Conservation (phyloP, 2,113 vertebrate species). For the Tragulus kanchil region DNA sequence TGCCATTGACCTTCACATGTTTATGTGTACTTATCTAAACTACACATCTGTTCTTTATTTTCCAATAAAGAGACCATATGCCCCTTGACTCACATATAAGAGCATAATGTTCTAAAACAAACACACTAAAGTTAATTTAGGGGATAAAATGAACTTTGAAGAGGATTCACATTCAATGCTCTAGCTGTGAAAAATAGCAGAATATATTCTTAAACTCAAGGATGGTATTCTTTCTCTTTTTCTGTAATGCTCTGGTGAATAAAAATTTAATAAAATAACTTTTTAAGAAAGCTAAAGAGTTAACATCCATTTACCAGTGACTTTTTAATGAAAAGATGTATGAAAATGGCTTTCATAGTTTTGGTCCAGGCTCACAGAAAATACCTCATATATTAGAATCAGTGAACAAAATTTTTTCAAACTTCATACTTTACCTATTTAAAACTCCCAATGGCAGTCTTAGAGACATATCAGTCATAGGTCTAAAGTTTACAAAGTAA, state of each 20-base stretch:
- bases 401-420: not conserved
- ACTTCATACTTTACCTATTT: not conserved
- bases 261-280: constrained; percentile 54
- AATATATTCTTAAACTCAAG: constrained; percentile 66
- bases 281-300: constrained; percentile 6
- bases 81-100: constrained; percentile 77
- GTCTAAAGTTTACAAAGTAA: not conserved
- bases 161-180: constrained; percentile 76
- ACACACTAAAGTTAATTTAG: constrained; percentile 82
- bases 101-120: constrained; percentile 78
- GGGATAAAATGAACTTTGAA: constrained; percentile 84
- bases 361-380: not conserved
- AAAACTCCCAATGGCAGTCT: not conserved
- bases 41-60: constrained; percentile 81
- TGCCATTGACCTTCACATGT: constrained; percentile 75
- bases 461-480: not conserved
- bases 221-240: constrained; percentile 41
- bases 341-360: not conserved
- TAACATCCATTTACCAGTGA: not conserved
- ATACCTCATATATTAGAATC: not conserved
- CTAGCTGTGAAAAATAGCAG: constrained; percentile 60
- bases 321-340: constrained; percentile 38
- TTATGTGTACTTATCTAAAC: constrained; percentile 78
- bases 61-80: constrained; percentile 74
- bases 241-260: not conserved